Base-by-base conservation (phyloP, 1,140 invertebrate species). In the Zaprionus camerounensis region DNA sequence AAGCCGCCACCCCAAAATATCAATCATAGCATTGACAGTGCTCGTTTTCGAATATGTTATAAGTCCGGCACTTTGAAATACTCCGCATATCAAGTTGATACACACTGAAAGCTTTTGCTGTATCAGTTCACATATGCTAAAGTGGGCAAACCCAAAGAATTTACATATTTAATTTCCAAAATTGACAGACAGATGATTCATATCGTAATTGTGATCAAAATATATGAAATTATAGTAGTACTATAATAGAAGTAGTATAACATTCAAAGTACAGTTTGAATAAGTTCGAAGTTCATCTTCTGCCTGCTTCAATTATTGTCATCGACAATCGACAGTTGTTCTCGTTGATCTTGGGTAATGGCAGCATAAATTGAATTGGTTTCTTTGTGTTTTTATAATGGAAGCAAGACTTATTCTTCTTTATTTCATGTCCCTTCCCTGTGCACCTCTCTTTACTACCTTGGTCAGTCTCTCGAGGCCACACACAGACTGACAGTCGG, bases 1-100 rank as follows among this genome's bases (percentile, higher is more conserved):
- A 58, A 58, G 34, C 17, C 56, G 34, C 56, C 31, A 51, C 46
- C 46, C 46, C 17, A 22, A 51, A 51, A 51, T 24, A 51, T 51
- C 46, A 51, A 51, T 51, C 46, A 51, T 3, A 24, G 46, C 46
- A 24, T 51, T 51, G 46, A 24, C 46, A 51, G 46, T 11, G 31
- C 20, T 22, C 9, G 46, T 24, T 51, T 49, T 20, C 20, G 46
- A 12, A 24, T 13, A 51, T 20, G 9, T 24, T 51, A 22, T 12
- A 20, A 13, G 46, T 17, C 46, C 5, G 46, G 20, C 46, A 44
- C n/a, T 46, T 51, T 24, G 46, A 51, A 51, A 51, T 22, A 51
- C 46, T 13, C 20, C 46, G 46, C 17, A 51, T 24, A 51, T 51
- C 46, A 51, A 51, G 12, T 51, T 51, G 46, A 49, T 49, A 49